These are phyloP conservation scores for Coreoperca whiteheadi DNA, from an alignment of 2,113 vertebrate genomes.

Conservation along the genomic window DNA sequence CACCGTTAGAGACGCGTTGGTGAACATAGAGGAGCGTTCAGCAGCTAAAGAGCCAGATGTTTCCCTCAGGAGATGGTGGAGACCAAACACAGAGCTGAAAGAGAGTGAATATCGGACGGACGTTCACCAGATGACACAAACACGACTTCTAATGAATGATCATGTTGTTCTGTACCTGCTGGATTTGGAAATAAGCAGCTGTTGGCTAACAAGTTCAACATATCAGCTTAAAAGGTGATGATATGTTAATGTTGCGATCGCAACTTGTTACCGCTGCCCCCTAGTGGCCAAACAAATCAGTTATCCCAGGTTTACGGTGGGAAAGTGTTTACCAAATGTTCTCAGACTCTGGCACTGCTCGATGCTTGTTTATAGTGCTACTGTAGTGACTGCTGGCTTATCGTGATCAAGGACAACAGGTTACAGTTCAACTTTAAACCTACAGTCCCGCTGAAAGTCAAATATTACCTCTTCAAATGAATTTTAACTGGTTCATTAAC, in stretches of 20 bases:
- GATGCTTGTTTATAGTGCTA: background rate
- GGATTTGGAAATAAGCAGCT: background rate
- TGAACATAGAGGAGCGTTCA: background rate
- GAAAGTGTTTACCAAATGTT: background rate
- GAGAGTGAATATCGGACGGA: background rate
- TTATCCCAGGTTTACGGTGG: background rate
- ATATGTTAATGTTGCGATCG: background rate
- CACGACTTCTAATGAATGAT: background rate
- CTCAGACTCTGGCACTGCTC: background rate
- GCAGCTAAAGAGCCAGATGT: background rate
- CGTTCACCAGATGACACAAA: background rate
- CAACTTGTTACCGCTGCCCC: background rate
- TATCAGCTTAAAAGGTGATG: background rate
- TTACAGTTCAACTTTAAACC: constrained; percentile 62
- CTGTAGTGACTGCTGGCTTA: background rate
- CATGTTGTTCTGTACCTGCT: background rate
- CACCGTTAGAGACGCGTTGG: background rate
- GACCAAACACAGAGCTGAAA: constrained; percentile 16
- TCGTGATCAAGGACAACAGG: constrained; percentile 17
- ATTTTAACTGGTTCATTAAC: constrained; percentile 9
- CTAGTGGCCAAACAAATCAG: background rate
- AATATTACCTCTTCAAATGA: constrained; percentile 22
- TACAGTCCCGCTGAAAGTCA: constrained; percentile 18
- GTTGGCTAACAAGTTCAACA: too few relatives aligned
- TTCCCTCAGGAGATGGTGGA: background rate